Evolutionary conservation across 1,140 invertebrate genomes (phyloP).

Genomic region (Micrasema longulum): DNA sequence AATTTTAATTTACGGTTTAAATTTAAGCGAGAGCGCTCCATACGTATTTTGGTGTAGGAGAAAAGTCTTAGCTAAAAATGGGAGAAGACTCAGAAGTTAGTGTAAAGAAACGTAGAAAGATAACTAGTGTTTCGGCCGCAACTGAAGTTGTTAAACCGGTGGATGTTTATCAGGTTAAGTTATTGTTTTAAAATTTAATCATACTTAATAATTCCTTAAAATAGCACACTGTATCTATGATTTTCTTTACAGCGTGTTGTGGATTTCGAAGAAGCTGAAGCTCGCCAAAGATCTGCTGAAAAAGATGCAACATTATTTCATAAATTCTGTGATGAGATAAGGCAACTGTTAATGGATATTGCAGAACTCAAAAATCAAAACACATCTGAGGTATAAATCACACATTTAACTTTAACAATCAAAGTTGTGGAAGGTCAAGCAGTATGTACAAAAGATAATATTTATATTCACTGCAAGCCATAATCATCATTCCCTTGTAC

Average conservation of each 20-base stretch:
- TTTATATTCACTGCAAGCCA: too few relatives aligned
- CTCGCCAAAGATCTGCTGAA: slow-evolving; percentile 72
- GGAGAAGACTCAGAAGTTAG: slow-evolving; percentile 39
- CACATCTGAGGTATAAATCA: slow-evolving; percentile 62
- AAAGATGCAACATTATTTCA: slow-evolving; percentile 78
- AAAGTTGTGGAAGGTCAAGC: too few relatives aligned
- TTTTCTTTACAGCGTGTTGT: slow-evolving; percentile 62
- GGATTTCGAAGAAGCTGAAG: slow-evolving; percentile 80
- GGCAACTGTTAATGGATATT: slow-evolving; percentile 74
- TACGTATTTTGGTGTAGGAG: too few relatives aligned
- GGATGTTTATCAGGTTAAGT: slow-evolving; percentile 42
- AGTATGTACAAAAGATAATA: too few relatives aligned
- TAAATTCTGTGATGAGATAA: slow-evolving; percentile 75
- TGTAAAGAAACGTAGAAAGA: slow-evolving; percentile 42
- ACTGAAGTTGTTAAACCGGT: slow-evolving; percentile 36
- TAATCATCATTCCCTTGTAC: too few relatives aligned
- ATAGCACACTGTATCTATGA: background rate
- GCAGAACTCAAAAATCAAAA: slow-evolving; percentile 72
- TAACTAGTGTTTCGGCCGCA: slow-evolving; percentile 39
- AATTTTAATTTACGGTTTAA: too few relatives aligned
- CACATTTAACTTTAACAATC: too few relatives aligned
- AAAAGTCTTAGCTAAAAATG: too few relatives aligned
- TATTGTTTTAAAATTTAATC: background rate
- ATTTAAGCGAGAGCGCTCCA: too few relatives aligned
- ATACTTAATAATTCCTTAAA: background rate